phyloP scores from a whole-genome alignment of 2,888 invertebrate genomes.

The Graphium colonna region DNA sequence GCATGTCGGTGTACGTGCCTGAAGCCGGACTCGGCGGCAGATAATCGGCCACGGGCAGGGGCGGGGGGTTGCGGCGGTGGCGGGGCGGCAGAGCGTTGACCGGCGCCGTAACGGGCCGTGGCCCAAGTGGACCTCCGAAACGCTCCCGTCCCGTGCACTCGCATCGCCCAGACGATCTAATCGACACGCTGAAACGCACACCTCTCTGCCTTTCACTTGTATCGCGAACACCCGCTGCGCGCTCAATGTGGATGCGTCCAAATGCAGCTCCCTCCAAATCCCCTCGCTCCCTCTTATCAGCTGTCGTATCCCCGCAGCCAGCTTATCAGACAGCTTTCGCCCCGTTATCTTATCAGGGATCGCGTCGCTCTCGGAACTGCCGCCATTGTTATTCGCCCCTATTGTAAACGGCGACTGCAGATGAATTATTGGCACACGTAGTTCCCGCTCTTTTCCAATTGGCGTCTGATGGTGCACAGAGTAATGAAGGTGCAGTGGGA shows the following conservation, averaged over 20 bases:
- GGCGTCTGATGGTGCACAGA: too few relatives aligned
- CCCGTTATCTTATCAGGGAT: slow-evolving; percentile 8
- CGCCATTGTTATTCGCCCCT: neutral
- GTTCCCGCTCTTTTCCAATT: too few relatives aligned
- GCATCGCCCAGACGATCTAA: slow-evolving; percentile 1
- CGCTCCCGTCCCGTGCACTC: neutral
- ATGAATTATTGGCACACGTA: too few relatives aligned
- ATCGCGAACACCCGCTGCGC: too few relatives aligned
- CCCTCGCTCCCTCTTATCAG: too few relatives aligned
- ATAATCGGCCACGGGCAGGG: slow-evolving; percentile 32
- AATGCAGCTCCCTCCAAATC: too few relatives aligned
- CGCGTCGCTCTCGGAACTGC: neutral
- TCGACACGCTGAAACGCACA: neutral
- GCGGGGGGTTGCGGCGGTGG: slow-evolving; percentile 49
- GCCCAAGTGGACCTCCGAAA: slow-evolving; percentile 1
- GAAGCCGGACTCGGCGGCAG: too few relatives aligned
- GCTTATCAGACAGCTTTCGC: neutral
- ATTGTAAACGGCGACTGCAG: neutral
- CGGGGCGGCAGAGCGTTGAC: slow-evolving; percentile 70
- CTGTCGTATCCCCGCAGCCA: neutral
- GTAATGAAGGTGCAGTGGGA: too few relatives aligned
- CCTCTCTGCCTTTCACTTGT: neutral
- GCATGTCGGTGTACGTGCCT: too few relatives aligned
- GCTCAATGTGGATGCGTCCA: too few relatives aligned
- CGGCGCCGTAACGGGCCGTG: slow-evolving; percentile 37